Evolutionary conservation across 2,797 vertebrate genomes (phyloP).

Genomic region (Hoplostethus mediterraneus): DNA sequence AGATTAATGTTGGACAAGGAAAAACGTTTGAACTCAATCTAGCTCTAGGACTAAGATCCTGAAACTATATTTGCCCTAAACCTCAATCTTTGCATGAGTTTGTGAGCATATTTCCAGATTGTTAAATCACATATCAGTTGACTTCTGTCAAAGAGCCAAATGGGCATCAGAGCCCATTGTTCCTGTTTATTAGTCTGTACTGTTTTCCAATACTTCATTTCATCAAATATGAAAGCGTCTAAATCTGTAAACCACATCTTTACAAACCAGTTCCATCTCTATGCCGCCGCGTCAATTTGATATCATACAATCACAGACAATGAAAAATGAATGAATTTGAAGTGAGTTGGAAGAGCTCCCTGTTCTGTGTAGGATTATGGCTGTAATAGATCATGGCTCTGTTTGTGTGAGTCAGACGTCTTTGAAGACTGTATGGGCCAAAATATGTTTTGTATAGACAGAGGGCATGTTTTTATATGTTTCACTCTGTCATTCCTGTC

Average conservation of each 20-base stretch:
- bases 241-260: background rate
- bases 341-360: background rate
- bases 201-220: background rate
- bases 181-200: background rate
- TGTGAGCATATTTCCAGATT: background rate
- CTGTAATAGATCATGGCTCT: background rate
- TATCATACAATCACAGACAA: background rate
- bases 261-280: background rate
- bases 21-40: background rate
- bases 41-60: background rate
- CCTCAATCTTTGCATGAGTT: constrained; percentile 13
- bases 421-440: constrained; percentile 42
- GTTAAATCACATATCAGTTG: background rate
- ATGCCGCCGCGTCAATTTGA: too few species aligned
- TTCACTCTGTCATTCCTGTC: constrained; percentile 41
- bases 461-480: constrained; percentile 27
- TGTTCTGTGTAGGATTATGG: background rate
- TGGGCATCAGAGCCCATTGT: background rate
- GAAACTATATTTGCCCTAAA: constrained; percentile 2
- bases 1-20: background rate
- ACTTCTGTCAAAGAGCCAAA: constrained; percentile 17
- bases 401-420: background rate
- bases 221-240: background rate
- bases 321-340: background rate
- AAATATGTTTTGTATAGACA: constrained; percentile 47